phyloP scores from a whole-genome alignment of 2,888 invertebrate species.

The Cataglyphis rosenhaueri region DNA sequence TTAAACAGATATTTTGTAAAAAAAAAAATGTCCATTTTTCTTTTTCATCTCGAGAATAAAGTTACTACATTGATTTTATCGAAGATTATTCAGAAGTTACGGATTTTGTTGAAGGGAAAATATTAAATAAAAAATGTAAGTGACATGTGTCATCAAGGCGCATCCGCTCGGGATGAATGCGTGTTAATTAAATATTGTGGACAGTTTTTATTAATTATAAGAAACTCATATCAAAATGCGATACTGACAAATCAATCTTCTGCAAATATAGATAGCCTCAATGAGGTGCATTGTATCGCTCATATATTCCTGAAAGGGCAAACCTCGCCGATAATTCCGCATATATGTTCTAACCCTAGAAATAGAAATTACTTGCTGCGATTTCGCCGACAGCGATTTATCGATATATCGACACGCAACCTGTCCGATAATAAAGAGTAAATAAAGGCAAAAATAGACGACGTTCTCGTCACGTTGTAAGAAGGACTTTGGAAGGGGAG shows the following conservation, averaged over 20 bases:
- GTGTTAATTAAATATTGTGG: not conserved
- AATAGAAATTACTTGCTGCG: slow-evolving; percentile 55
- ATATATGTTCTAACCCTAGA: slow-evolving; percentile 40
- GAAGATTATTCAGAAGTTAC: not conserved
- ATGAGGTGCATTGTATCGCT: slow-evolving; percentile 13
- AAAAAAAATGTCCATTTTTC: not conserved
- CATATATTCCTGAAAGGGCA: slow-evolving; percentile 38
- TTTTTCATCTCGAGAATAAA: not conserved
- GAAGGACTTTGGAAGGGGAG: slow-evolving; percentile 17
- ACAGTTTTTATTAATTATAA: not conserved
- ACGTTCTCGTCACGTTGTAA: slow-evolving; percentile 12
- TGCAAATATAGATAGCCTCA: not conserved
- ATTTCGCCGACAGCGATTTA: slow-evolving; percentile 58
- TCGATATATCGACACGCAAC: slow-evolving; percentile 55
- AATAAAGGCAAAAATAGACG: slow-evolving; percentile 54
- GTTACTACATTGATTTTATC: not conserved
- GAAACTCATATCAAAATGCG: not conserved
- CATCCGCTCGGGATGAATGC: not conserved
- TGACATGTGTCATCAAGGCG: not conserved
- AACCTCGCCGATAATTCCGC: slow-evolving; percentile 34
- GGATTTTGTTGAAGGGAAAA: not conserved
- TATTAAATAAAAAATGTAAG: not conserved
- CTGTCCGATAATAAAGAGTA: slow-evolving; percentile 61
- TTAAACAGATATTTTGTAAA: not conserved
- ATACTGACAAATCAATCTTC: slow-evolving; percentile 31